A percentile compares a stretch with the other conserved stretches of the same genome.
Conservation (phyloP, 2,113 vertebrate species). For the Melanerpes formicivorus region DNA sequence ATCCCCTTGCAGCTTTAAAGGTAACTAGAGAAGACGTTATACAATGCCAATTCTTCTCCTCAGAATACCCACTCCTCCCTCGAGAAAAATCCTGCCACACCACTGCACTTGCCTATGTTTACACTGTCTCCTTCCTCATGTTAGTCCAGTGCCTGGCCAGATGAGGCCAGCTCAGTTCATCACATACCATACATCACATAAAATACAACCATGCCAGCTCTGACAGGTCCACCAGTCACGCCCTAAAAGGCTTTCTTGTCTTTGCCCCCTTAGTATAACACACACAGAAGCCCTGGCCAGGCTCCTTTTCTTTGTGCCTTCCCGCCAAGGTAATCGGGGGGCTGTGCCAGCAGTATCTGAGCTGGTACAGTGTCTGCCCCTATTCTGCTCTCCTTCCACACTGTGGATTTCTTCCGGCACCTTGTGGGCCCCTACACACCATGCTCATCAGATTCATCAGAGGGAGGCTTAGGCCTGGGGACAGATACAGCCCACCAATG, state of each 20-base stretch:
- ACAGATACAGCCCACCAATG: neutral
- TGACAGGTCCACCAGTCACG: too few relatives aligned
- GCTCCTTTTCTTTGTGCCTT: conserved; percentile 66
- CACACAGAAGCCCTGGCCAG: conserved; percentile 79
- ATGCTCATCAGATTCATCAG: conserved; percentile 70
- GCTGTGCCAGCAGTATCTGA: conserved; percentile 78
- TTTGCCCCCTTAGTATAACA: conserved; percentile 64
- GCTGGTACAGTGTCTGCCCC: conserved; percentile 71
- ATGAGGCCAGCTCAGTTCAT: too few relatives aligned
- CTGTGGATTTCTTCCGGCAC: conserved; percentile 80
- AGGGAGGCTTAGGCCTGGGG: conserved; percentile 58
- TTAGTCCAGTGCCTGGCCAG: neutral
- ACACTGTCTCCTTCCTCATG: neutral
- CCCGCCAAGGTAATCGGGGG: conserved; percentile 67
- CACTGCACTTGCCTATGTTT: neutral
- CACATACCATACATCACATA: too few relatives aligned
- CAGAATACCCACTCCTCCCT: too few relatives aligned
- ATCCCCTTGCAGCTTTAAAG: too few relatives aligned
- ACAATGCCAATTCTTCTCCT: too few relatives aligned
- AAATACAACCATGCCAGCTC: too few relatives aligned
- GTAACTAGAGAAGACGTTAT: too few relatives aligned
- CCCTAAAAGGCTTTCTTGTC: neutral
- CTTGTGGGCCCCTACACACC: conserved; percentile 74
- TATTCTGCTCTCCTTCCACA: conserved; percentile 78
- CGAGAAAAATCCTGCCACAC: too few relatives aligned